Base-by-base conservation (phyloP, 1,140 invertebrate genomes). In the Drosophila mayri region DNA sequence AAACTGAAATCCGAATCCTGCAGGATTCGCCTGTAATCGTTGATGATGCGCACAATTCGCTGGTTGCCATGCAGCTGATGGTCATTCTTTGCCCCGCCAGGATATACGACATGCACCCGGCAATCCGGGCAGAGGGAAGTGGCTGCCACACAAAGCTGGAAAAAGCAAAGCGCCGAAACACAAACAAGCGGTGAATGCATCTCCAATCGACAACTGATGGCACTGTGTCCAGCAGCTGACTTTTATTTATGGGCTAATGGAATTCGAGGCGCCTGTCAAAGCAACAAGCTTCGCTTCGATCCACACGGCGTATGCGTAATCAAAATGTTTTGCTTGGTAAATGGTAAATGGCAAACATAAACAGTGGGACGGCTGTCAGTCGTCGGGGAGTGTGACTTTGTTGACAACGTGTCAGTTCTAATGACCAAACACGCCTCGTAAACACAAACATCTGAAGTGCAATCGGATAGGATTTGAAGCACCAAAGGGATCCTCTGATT, bases 261-360 rank as follows among this genome's bases (percentile, higher is more conserved):
- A 67, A 65, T 52, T 77, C 64, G 82, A 78, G 80, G 64, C 58
- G 82, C 74, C 76, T 85, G 82, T 87, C 83, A 86, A 86, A 87
- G 83, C 75, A 67, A 58, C 32, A 54, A 63, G 61, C 77, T 12
- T 43, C 40, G 70, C 64, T 60, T 64, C 54, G 67, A 41, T 47
- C 60, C 74, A 79, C 82, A 76, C 57, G 82, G 70, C 82, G 82
- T 82, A 82, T 86, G 83, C 82, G 79, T 82, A 86, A 82, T 87
- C 82, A 87, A 87, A 86, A 87, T 87, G 83, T 82, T 85, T 78
- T 85, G 82, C 79, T 62, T 75, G 57, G 16, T 72, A 82, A 85
- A 85, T 79, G 80, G 62, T 72, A 79, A 85, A 85, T 75, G 80
- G 62, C 76, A 85, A 87, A 82, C 82, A 85, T 81, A 71, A 85